These are phyloP conservation scores for Aricia agestis DNA, from an alignment of 1,140 invertebrate species.

Conservation along the genomic window DNA sequence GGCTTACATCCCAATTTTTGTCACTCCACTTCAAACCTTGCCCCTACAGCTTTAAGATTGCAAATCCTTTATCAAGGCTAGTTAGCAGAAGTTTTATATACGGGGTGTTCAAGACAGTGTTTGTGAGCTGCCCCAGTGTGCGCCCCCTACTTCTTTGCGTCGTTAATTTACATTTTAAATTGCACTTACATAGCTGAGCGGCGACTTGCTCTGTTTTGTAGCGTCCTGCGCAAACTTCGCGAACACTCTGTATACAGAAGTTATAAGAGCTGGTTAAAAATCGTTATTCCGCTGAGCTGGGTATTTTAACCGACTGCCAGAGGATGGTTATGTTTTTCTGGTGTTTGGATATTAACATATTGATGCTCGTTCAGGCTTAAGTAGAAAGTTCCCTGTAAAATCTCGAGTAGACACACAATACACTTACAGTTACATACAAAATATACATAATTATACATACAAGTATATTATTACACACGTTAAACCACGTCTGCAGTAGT, in stretches of 20 bases:
- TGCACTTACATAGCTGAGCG: slow-evolving; percentile 71
- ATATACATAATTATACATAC: no score
- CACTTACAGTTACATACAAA: no score
- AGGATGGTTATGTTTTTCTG: no score
- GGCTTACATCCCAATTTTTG: not conserved
- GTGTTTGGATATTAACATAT: no score
- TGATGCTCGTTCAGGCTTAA: no score
- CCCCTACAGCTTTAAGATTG: slow-evolving; percentile 16
- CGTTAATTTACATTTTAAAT: slow-evolving; percentile 76
- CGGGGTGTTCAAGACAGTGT: slow-evolving; percentile 60
- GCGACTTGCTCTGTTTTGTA: slow-evolving; percentile 61
- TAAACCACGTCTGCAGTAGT: no score
- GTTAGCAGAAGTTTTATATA: slow-evolving; percentile 32
- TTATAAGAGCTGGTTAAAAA: slow-evolving; percentile 4
- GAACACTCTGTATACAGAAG: slow-evolving; percentile 39
- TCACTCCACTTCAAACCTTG: not conserved
- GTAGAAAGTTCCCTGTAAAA: no score
- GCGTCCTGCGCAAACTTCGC: slow-evolving; percentile 37
- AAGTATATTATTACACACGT: no score
- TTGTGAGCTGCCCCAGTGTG: slow-evolving; percentile 51
- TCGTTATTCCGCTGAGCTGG: not conserved
- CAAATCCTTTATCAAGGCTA: slow-evolving; percentile 18
- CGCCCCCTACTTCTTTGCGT: slow-evolving; percentile 67
- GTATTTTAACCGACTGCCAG: no score
- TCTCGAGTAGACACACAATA: no score